Percentiles rank a stretch among this genome's conserved stretches.
phyloP scores from a whole-genome alignment of 2,888 invertebrate species.

The Nowickia ferox region DNA sequence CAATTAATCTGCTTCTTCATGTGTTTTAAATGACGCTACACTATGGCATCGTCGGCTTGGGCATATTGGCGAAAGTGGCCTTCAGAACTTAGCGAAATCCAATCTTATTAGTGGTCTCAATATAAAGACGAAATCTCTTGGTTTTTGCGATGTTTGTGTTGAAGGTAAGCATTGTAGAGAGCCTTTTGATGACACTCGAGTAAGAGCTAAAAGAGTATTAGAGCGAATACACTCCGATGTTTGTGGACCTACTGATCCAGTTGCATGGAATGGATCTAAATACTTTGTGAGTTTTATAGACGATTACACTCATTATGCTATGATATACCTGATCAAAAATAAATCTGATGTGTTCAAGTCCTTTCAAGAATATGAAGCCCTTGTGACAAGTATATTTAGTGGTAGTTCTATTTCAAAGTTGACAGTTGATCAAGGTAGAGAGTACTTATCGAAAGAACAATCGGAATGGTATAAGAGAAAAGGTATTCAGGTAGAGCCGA shows the following conservation, averaged over 20 bases:
- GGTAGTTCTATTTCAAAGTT: slow-evolving; percentile 44
- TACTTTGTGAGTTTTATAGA: slow-evolving; percentile 35
- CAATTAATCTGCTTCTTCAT: neutral
- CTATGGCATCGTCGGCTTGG: slow-evolving; percentile 16
- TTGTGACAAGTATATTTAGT: slow-evolving; percentile 20
- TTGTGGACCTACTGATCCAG: slow-evolving; percentile 18
- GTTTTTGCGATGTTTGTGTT: slow-evolving; percentile 19
- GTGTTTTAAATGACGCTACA: neutral
- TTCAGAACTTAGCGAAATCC: neutral
- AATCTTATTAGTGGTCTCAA: neutral
- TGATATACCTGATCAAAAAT: slow-evolving; percentile 14
- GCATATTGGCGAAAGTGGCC: slow-evolving; percentile 8
- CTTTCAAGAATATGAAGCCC: slow-evolving; percentile 21
- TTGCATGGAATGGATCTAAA: slow-evolving; percentile 35
- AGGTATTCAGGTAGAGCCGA: slow-evolving; percentile 73
- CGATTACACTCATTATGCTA: slow-evolving; percentile 18
- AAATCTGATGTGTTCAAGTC: neutral
- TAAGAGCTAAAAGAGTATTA: slow-evolving; percentile 17
- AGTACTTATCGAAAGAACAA: slow-evolving; percentile 73
- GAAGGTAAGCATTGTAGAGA: no score
- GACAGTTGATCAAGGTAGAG: slow-evolving; percentile 70
- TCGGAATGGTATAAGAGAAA: slow-evolving; percentile 67
- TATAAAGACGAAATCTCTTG: neutral
- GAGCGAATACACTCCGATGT: slow-evolving; percentile 27
- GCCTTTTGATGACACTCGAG: slow-evolving; percentile 29